A percentile compares a stretch with the other conserved stretches of the same genome.
phyloP scores from a whole-genome alignment of 2,113 vertebrate species.

The Scalopus aquaticus region DNA sequence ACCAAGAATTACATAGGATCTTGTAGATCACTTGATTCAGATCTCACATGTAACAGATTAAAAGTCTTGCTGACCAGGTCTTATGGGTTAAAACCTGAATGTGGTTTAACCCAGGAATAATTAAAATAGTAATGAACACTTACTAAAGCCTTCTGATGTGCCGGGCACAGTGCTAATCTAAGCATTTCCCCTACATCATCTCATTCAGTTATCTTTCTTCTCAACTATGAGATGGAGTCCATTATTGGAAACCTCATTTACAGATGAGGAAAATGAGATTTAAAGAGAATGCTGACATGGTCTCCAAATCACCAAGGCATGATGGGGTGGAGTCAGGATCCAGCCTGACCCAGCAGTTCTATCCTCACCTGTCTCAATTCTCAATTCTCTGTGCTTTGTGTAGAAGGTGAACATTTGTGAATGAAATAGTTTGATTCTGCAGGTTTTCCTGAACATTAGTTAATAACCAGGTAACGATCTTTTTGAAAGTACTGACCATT shows the following conservation, averaged over 20 bases:
- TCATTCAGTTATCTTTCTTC: background rate
- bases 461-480: background rate
- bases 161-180: background rate
- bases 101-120: background rate
- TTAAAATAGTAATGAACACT: background rate
- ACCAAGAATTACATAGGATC: background rate
- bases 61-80: background rate
- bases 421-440: background rate
- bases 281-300: background rate
- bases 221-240: background rate
- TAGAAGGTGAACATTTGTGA: background rate
- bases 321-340: no score
- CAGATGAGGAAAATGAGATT: background rate
- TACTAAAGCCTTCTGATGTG: background rate
- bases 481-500: constrained; percentile 60
- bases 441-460: background rate
- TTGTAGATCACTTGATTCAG: background rate
- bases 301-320: background rate
- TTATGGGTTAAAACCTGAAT: background rate
- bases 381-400: background rate
- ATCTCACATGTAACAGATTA: background rate
- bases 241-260: background rate
- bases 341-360: background rate
- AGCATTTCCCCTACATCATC: background rate
- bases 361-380: background rate